These are phyloP conservation scores for Patella caerulea DNA, from an alignment of 2,888 invertebrate genomes.

Conservation along the genomic window DNA sequence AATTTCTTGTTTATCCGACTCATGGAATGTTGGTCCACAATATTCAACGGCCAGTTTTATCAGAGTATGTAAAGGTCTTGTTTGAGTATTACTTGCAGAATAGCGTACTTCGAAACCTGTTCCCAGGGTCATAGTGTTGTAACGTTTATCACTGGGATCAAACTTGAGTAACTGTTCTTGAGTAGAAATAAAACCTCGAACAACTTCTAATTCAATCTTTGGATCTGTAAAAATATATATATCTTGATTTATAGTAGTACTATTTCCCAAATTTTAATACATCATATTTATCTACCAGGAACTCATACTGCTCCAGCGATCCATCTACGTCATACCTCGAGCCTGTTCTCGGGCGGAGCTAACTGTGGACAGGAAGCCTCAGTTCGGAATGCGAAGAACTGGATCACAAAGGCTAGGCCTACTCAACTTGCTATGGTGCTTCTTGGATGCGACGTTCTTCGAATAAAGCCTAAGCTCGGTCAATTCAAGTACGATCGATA, in stretches of 20 bases:
- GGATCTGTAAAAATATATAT: conserved; percentile 26
- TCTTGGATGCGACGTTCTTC: too few species aligned
- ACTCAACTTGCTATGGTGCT: too few species aligned
- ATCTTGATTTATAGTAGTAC: too few species aligned
- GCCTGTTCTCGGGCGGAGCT: neutral
- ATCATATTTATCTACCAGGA: too few species aligned
- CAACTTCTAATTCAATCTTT: conserved; percentile 33
- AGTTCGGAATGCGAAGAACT: too few species aligned
- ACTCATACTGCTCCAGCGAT: too few species aligned
- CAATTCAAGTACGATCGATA: too few species aligned
- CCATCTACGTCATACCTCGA: neutral
- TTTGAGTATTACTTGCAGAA: conserved; percentile 1
- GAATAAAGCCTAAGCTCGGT: too few species aligned
- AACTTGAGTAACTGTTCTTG: conserved; percentile 43
- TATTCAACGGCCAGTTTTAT: conserved; percentile 45
- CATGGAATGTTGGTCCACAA: conserved; percentile 49
- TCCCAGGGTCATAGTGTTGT: conserved; percentile 46
- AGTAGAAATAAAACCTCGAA: conserved; percentile 49
- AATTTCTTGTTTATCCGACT: conserved; percentile 30
- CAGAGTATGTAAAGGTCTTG: conserved; percentile 29
- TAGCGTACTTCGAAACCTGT: conserved; percentile 47
- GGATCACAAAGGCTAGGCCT: too few species aligned
- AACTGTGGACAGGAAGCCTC: too few species aligned
- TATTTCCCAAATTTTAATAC: too few species aligned
- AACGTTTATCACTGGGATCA: conserved; percentile 46